phyloP scores from a whole-genome alignment of 2,113 vertebrate genomes.

The Lanius ludovicianus region DNA sequence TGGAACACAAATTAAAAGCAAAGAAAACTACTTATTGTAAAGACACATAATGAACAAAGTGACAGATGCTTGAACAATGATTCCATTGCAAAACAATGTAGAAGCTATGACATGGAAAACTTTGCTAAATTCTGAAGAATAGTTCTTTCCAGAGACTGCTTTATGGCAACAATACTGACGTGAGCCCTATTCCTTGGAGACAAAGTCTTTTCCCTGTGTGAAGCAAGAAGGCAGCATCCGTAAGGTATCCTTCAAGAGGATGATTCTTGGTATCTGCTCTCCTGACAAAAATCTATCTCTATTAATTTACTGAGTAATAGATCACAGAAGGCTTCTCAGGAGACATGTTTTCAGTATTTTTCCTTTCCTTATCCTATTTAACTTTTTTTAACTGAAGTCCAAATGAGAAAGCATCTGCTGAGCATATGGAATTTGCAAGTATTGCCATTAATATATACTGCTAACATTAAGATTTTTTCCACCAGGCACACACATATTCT shows the following conservation, averaged over 20 bases:
- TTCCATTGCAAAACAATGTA: neutral
- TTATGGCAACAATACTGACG: neutral
- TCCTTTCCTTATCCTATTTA: neutral
- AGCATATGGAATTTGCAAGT: neutral
- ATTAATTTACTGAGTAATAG: neutral
- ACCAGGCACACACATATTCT: neutral
- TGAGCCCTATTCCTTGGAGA: neutral
- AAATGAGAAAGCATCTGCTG: neutral
- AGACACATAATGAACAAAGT: neutral
- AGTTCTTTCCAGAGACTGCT: neutral
- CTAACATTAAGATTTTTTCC: neutral
- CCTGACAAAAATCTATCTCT: neutral
- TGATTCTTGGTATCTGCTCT: neutral
- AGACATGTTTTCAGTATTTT: neutral
- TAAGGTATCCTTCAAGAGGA: neutral
- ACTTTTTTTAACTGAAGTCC: neutral
- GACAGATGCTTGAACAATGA: neutral
- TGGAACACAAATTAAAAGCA: neutral
- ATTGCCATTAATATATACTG: neutral
- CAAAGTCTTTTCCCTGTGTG: neutral
- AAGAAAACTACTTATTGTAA: neutral
- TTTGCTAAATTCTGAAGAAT: neutral
- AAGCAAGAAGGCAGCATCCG: neutral
- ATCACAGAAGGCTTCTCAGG: neutral
- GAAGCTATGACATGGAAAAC: neutral